Base-by-base conservation (phyloP, 2,888 invertebrate genomes). In the Pristionchus fissidentatus region DNA sequence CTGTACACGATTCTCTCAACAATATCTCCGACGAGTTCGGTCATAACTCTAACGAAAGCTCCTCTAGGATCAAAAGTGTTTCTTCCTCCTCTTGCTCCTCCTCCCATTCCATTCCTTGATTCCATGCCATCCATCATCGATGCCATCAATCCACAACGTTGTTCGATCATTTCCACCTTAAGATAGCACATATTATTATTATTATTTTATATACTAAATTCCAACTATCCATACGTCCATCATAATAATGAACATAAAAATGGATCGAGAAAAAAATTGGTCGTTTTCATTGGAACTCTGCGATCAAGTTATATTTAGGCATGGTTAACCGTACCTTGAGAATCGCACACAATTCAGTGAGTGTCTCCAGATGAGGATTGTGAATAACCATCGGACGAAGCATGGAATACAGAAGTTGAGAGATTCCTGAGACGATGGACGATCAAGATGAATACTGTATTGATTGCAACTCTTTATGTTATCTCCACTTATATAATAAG, bases 1-100 rank as follows among this genome's bases (percentile, higher is more conserved):
- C 98, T 95, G 93, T 97, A 98, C 55, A 98, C 98, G 57, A 99
- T 95, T 83, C 99, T 94, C 93, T 99, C 99, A 93, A 98, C 97
- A 8, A 97, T 96, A 94, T 99, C 99, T 93, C 93, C 93, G 83
- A 91, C 89, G 13, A 92, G 83, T 79, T 91, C 92, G 57, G 86
- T 80, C 89, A 91, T 90, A 8, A 92, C 92, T 8, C 87, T 85
- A 2, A 90, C 89, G 77, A 92, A 92, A n/a, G 92, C 92, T 55
- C 88, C 90, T 52, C 91, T 85, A 19, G 91, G 89, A 70, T 92
- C 90, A 66, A 89, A 87, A 38, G 46, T 35, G 62, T 66, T 35
- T 43, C 66, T 81, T n/a, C 66, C 38, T n/a, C 41, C 46, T 22
- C 26, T 66, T n/a, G 26, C 26, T 77, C 83, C 49, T 86, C 79